Evolutionary conservation across 2,888 invertebrate genomes (phyloP).

Genomic region (Prionchulus punctatus): DNA sequence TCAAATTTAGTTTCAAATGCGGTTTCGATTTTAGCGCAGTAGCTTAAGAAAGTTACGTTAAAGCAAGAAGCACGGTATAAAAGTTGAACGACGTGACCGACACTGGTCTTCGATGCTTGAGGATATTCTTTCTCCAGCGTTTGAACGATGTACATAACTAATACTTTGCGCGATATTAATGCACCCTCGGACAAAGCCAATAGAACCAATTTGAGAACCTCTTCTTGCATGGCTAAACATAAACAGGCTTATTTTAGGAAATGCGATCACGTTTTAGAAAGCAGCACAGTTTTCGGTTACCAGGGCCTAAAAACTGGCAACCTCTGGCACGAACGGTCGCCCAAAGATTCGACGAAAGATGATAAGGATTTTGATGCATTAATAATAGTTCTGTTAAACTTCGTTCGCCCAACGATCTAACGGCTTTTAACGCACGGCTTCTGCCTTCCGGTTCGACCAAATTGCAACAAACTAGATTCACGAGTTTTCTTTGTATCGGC

Average conservation of each 20-base stretch:
- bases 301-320: conserved; percentile 91
- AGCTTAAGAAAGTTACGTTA: conserved; percentile 61
- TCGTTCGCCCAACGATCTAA: conserved; percentile 79
- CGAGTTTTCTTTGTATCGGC: conserved; percentile 86
- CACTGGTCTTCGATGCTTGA: conserved; percentile 93
- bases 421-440: conserved; percentile 44
- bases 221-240: conserved; percentile 83
- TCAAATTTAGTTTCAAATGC: not conserved
- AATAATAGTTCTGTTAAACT: conserved; percentile 81
- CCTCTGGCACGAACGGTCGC: conserved; percentile 87
- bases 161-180: conserved; percentile 36
- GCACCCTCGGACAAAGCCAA: conserved; percentile 67
- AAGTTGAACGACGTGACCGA: conserved; percentile 94
- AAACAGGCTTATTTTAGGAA: not conserved
- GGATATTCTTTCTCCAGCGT: conserved; percentile 58
- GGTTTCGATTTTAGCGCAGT: no score
- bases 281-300: no score
- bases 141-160: conserved; percentile 97
- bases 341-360: conserved; percentile 82
- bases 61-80: conserved; percentile 95
- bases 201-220: conserved; percentile 71
- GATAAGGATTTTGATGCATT: conserved; percentile 88
- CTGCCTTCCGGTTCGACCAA: conserved; percentile 63
- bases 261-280: no score
- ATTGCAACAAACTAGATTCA: conserved; percentile 79